phyloP scores from a whole-genome alignment of 2,113 vertebrate genomes.

The Myiozetetes cayanensis region DNA sequence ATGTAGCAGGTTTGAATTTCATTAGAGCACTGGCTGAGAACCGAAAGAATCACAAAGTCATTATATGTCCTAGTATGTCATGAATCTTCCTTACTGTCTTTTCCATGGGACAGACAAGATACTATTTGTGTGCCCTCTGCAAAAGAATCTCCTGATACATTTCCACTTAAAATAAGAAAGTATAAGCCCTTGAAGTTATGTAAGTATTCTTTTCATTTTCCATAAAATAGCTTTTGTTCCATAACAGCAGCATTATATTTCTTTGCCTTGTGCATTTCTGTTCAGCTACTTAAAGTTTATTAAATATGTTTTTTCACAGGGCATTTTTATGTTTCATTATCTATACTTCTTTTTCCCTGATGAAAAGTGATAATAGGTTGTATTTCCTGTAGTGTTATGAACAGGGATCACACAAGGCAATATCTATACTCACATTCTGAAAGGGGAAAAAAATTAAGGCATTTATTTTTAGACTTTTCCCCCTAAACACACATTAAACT shows the following conservation, averaged over 20 bases:
- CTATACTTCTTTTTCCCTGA: not conserved
- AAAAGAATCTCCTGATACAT: not conserved
- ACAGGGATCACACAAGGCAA: constrained; percentile 1
- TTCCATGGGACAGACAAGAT: not conserved
- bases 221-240: constrained; percentile 9
- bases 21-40: constrained; percentile 67
- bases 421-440: not conserved
- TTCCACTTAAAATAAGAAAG: constrained; percentile 21
- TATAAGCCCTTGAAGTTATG: constrained; percentile 23
- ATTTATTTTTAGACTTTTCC: constrained; percentile 52
- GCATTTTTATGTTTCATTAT: not conserved
- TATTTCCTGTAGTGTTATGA: constrained; percentile 10
- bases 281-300: constrained; percentile 31
- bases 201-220: constrained; percentile 43
- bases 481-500: constrained; percentile 49
- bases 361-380: constrained; percentile 27
- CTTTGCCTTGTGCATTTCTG: not conserved
- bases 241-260: not conserved
- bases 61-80: not conserved
- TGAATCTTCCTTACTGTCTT: not conserved
- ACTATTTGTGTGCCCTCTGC: not conserved
- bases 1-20: constrained; percentile 73
- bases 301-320: constrained; percentile 45
- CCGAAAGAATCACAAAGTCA: constrained; percentile 26
- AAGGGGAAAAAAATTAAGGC: not conserved